Conservation (phyloP, 2,888 invertebrate genomes). For the Protophormia terraenovae region DNA sequence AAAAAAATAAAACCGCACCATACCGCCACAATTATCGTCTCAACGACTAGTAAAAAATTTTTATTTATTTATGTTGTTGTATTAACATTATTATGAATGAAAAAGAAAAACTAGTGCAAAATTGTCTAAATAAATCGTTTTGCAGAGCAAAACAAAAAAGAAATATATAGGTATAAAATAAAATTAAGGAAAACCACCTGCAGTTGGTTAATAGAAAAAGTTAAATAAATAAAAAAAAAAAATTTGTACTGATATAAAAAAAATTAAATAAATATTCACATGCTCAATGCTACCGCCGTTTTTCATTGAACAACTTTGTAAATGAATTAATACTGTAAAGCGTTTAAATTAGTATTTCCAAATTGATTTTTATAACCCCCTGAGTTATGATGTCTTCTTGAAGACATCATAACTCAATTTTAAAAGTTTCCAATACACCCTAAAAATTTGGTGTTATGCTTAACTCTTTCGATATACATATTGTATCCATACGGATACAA, state of each 20-base stretch:
- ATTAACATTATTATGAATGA: background rate
- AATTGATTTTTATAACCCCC: too few species aligned
- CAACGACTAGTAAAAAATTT: conserved; percentile 7
- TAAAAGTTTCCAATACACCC: too few species aligned
- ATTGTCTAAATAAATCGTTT: conserved; percentile 24
- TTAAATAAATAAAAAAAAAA: background rate
- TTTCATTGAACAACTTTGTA: background rate
- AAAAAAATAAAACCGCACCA: background rate
- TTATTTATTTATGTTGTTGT: conserved; percentile 11
- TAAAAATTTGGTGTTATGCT: too few species aligned
- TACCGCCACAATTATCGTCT: conserved; percentile 11
- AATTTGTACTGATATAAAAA: background rate
- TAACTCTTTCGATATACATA: too few species aligned
- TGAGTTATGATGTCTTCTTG: too few species aligned
- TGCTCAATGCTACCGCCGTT: background rate
- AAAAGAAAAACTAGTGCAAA: conserved; percentile 49
- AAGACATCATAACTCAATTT: too few species aligned
- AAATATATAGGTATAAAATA: conserved; percentile 2
- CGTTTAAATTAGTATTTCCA: too few species aligned
- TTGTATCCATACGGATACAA: too few species aligned
- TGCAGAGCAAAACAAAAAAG: conserved; percentile 10
- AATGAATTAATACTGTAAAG: background rate
- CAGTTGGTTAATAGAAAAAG: conserved; percentile 13
- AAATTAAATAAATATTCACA: background rate
- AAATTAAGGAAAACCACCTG: conserved; percentile 9